Conservation (phyloP, 2,113 vertebrate species). For the Ursus arctos region DNA sequence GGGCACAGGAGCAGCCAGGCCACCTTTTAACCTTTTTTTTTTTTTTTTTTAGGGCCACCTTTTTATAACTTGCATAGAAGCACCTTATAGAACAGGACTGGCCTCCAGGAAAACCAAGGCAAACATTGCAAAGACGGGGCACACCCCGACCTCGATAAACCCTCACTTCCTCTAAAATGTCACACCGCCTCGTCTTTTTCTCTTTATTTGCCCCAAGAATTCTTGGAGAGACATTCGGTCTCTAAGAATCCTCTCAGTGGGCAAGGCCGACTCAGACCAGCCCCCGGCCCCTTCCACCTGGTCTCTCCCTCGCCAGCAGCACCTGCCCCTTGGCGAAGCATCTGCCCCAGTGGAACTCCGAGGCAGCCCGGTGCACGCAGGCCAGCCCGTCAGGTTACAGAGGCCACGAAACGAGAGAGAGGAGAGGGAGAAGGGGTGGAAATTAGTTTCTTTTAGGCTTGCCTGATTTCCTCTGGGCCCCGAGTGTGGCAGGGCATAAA, state of each 20-base stretch:
- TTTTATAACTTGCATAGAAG: background rate
- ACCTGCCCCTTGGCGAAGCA: background rate
- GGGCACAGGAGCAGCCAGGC: background rate
- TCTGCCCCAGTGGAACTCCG: background rate
- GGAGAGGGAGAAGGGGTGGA: background rate
- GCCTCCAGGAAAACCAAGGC: background rate
- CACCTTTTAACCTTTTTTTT: background rate
- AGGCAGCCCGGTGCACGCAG: rapidly evolving
- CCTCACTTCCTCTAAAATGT: background rate
- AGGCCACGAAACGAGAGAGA: rapidly evolving
- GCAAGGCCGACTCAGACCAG: background rate
- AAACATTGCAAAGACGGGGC: background rate
- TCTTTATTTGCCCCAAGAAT: background rate
- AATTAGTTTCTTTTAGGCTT: background rate
- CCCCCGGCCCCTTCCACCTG: background rate
- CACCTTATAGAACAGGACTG: background rate
- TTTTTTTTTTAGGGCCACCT: background rate
- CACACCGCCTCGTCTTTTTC: background rate
- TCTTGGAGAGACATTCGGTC: background rate
- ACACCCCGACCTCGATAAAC: background rate
- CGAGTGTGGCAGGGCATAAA: slow-evolving; percentile 18
- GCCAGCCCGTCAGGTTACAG: background rate
- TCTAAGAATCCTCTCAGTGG: background rate
- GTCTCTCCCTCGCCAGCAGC: rapidly evolving
- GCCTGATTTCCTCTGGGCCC: slow-evolving; percentile 57